A percentile compares a stretch with the other conserved stretches of the same genome.
Evolutionary conservation across 2,113 vertebrate species (phyloP).

Genomic region (Halichoerus grypus): DNA sequence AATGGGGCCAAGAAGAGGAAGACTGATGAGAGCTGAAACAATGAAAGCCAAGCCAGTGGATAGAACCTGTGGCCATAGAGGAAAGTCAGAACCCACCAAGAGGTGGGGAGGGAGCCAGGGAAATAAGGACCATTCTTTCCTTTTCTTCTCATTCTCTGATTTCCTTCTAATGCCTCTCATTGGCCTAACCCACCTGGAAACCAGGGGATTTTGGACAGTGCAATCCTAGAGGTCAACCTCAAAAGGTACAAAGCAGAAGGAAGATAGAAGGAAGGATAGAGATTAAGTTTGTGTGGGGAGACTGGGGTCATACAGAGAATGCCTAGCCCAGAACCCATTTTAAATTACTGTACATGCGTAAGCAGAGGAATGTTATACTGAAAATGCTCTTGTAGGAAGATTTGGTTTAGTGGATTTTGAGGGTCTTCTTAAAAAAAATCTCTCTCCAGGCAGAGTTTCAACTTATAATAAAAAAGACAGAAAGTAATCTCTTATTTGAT

Average conservation of each 20-base stretch:
- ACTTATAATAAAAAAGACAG: background rate
- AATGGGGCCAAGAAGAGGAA: background rate
- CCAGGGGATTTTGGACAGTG: background rate
- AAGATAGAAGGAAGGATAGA: background rate
- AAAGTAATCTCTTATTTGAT: background rate
- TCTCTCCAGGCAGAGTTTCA: slow-evolving; percentile 15
- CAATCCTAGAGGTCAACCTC: background rate
- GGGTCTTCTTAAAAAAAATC: background rate
- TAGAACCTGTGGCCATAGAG: background rate
- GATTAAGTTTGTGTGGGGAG: slow-evolving; percentile 4
- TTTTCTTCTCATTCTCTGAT: background rate
- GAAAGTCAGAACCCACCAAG: background rate
- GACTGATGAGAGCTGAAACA: background rate
- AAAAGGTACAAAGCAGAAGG: background rate
- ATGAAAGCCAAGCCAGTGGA: background rate
- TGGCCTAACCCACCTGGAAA: background rate
- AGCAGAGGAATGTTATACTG: slow-evolving; percentile 1
- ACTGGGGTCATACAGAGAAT: background rate
- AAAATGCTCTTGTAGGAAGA: slow-evolving; percentile 14
- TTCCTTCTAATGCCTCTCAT: background rate
- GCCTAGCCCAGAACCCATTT: background rate
- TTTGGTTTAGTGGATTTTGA: slow-evolving; percentile 43
- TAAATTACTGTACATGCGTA: slow-evolving; percentile 10
- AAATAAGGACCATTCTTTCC: background rate
- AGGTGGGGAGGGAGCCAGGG: background rate